These are phyloP conservation scores for Aphis gossypii DNA, from an alignment of 1,140 invertebrate genomes.

Conservation along the genomic window DNA sequence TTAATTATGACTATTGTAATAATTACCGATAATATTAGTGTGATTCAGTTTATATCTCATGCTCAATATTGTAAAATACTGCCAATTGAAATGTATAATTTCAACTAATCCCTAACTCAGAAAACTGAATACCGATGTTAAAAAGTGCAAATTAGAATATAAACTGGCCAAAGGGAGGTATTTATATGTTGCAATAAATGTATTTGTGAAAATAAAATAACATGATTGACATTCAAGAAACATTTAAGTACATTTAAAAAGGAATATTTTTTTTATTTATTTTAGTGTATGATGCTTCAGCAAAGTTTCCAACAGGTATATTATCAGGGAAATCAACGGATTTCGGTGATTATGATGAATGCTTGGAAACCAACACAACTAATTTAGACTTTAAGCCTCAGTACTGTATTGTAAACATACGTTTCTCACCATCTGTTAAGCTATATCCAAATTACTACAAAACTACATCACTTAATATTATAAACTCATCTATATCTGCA, in stretches of 20 bases:
- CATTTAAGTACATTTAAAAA: not conserved
- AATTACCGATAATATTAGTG: too few species aligned
- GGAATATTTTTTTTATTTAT: not conserved
- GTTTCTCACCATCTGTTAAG: slow-evolving; percentile 48
- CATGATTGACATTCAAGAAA: not conserved
- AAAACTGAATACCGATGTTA: too few species aligned
- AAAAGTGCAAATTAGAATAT: too few species aligned
- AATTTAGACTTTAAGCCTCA: slow-evolving; percentile 60
- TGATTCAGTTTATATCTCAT: too few species aligned
- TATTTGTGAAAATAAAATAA: not conserved
- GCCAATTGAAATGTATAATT: too few species aligned
- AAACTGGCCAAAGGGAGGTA: too few species aligned
- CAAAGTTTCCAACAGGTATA: slow-evolving; percentile 61
- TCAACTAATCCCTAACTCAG: too few species aligned
- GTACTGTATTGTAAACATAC: slow-evolving; percentile 63
- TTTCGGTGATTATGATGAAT: slow-evolving; percentile 64
- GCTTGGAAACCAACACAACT: slow-evolving; percentile 60
- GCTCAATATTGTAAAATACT: too few species aligned
- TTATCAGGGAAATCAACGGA: slow-evolving; percentile 62
- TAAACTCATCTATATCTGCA: not conserved
- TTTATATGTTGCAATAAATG: too few species aligned
- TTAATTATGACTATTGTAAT: too few species aligned
- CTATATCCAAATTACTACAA: slow-evolving; percentile 35
- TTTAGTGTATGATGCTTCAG: slow-evolving; percentile 63
- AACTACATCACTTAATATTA: not conserved